Evolutionary conservation across 2,888 invertebrate species (phyloP).

Genomic region (Dryomyza anilis): DNA sequence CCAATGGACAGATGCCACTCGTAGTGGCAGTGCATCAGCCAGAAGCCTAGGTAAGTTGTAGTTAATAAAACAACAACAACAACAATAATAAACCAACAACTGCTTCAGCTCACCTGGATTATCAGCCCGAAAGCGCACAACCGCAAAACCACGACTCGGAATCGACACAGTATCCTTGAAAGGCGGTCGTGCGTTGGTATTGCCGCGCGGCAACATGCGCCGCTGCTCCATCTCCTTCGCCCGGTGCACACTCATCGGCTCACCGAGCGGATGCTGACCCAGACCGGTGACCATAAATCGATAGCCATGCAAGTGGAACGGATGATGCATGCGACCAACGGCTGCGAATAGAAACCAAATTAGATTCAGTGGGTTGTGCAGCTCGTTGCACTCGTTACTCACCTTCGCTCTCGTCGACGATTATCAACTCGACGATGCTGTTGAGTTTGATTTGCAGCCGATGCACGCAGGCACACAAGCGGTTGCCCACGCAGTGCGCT

Average conservation of each 20-base stretch:
- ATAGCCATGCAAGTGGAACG: conserved; percentile 58
- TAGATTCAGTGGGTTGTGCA: not conserved
- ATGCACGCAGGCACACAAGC: conserved; percentile 46
- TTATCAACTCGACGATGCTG: conserved; percentile 52
- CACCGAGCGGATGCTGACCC: conserved; percentile 39
- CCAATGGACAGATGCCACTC: conserved; percentile 51
- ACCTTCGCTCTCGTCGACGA: conserved; percentile 51
- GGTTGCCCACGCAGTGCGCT: conserved; percentile 34
- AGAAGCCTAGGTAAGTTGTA: conserved; percentile 45
- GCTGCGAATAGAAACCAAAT: conserved; percentile 33
- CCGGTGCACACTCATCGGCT: conserved; percentile 39
- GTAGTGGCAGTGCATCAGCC: conserved; percentile 52
- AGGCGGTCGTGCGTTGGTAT: conserved; percentile 40
- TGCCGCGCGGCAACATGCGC: conserved; percentile 32
- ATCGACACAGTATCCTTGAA: conserved; percentile 55
- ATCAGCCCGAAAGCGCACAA: conserved; percentile 47
- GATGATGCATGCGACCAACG: conserved; percentile 52
- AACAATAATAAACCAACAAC: not conserved
- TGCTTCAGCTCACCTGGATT: conserved; percentile 43
- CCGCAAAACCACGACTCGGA: conserved; percentile 51
- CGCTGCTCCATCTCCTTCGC: conserved; percentile 43
- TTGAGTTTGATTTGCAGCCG: conserved; percentile 43
- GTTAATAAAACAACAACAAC: too few species aligned
- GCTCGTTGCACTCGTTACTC: conserved; percentile 34
- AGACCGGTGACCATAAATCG: conserved; percentile 54